Evolutionary conservation across 2,797 vertebrate species (phyloP).

Genomic region (Okamejei kenojei): DNA sequence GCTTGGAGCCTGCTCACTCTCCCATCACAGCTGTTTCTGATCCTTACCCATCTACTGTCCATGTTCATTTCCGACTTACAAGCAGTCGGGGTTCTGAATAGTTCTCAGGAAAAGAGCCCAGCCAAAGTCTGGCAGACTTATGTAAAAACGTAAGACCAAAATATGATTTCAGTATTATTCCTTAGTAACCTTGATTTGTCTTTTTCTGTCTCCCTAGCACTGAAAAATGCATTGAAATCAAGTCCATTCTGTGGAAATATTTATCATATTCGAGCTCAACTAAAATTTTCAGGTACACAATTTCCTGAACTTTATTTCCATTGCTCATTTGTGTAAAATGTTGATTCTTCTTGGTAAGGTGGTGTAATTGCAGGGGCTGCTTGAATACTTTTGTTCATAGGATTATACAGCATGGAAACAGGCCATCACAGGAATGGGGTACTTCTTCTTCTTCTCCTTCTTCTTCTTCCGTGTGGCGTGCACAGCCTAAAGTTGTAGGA

Average conservation of each 20-base stretch:
- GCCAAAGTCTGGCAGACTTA: not conserved
- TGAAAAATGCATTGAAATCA: conserved; percentile 73
- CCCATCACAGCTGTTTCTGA: no score
- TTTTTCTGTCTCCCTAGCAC: conserved; percentile 56
- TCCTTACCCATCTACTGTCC: no score
- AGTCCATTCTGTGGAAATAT: conserved; percentile 85
- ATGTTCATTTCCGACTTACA: no score
- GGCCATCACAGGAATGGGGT: no score
- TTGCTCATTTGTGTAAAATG: not conserved
- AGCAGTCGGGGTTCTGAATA: no score
- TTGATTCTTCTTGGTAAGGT: not conserved
- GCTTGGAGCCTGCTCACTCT: no score
- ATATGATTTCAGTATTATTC: not conserved
- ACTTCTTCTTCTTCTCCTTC: no score
- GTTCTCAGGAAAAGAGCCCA: no score
- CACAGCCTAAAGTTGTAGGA: no score
- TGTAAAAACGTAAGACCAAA: not conserved
- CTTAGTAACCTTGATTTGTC: conserved; percentile 17
- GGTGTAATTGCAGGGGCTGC: not conserved
- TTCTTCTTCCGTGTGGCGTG: no score
- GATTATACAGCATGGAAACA: no score
- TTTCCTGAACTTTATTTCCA: not conserved
- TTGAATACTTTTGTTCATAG: not conserved
- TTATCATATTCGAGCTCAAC: conserved; percentile 84
- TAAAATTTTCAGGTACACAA: conserved; percentile 78